phyloP scores from a whole-genome alignment of 2,113 vertebrate genomes.

The Himantopus leucocephalus region DNA sequence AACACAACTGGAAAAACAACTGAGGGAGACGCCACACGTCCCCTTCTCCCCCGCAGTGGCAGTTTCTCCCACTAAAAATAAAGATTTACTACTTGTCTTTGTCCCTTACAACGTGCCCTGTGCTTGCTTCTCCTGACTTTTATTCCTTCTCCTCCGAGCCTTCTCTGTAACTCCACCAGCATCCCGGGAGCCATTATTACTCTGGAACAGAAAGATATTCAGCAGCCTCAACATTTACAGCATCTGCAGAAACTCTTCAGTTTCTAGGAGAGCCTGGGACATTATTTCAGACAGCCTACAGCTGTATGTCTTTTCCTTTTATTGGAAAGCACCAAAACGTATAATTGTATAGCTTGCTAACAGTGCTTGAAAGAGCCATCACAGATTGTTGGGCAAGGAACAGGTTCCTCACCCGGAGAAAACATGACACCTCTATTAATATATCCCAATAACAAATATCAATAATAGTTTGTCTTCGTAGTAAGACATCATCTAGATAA shows the following conservation, averaged over 20 bases:
- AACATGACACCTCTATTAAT: background rate
- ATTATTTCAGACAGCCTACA: background rate
- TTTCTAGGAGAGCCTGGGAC: background rate
- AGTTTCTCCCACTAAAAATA: background rate
- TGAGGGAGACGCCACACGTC: background rate
- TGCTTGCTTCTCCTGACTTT: background rate
- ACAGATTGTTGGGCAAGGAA: background rate
- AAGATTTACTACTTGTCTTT: background rate
- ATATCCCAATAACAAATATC: background rate
- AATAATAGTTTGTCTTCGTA: background rate
- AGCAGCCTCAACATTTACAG: background rate
- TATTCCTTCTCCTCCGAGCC: background rate
- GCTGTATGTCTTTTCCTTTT: background rate
- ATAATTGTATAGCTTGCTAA: background rate
- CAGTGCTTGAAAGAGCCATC: background rate
- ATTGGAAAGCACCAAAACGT: background rate
- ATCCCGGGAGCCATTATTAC: rapidly evolving
- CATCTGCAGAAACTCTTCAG: background rate
- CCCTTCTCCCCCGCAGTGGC: background rate
- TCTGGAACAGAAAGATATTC: background rate
- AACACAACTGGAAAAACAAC: background rate
- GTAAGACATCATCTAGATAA: background rate
- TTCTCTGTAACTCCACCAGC: rapidly evolving
- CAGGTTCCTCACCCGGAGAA: background rate
- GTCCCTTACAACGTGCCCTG: background rate